phyloP scores from a whole-genome alignment of 2,113 vertebrate species.

The Onychostruthus taczanowskii region DNA sequence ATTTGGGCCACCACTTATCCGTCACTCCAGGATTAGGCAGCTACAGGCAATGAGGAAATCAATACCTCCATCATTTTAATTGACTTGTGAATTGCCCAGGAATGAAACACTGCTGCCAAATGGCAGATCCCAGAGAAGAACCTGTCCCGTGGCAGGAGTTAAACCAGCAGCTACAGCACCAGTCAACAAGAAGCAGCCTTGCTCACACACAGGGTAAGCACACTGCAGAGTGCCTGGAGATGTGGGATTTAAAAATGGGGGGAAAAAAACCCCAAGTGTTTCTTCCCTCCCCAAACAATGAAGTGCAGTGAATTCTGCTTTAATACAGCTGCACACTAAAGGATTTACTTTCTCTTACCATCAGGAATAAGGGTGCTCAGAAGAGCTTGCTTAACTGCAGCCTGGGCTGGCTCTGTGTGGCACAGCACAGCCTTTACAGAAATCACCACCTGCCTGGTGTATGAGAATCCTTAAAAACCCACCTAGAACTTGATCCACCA shows the following conservation, averaged over 20 bases:
- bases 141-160: background rate
- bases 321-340: background rate
- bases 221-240: background rate
- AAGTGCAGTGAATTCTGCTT: background rate
- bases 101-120: background rate
- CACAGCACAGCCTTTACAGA: background rate
- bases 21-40: background rate
- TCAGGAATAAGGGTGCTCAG: background rate
- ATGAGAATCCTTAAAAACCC: background rate
- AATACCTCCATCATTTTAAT: background rate
- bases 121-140: background rate
- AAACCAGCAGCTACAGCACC: background rate
- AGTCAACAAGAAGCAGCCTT: background rate
- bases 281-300: background rate
- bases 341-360: background rate
- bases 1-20: background rate
- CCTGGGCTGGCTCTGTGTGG: background rate
- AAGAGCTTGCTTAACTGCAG: background rate
- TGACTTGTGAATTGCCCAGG: background rate
- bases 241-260: rapidly evolving
- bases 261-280: too few relatives aligned
- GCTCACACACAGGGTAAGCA: background rate
- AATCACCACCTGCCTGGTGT: background rate
- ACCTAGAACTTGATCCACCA: background rate
- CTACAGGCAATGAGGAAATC: background rate